These are phyloP conservation scores for Cataglyphis cursor DNA, from an alignment of 2,888 invertebrate species.

Conservation along the genomic window DNA sequence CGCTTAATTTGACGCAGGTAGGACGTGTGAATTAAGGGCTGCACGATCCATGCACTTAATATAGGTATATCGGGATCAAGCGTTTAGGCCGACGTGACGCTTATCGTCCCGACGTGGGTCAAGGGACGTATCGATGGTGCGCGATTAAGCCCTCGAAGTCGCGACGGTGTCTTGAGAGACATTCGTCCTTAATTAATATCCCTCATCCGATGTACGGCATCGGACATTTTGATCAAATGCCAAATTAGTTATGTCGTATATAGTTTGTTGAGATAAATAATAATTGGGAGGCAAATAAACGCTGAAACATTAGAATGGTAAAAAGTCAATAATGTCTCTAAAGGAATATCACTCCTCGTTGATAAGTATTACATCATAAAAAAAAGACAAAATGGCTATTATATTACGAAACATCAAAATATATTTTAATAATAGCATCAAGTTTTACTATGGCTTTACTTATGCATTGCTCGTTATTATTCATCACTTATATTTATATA, in stretches of 20 bases:
- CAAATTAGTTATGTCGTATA: constrained; percentile 33
- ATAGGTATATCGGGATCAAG: constrained; percentile 81
- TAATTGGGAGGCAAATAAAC: neutral
- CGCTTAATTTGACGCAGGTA: constrained; percentile 74
- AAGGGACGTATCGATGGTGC: constrained; percentile 77
- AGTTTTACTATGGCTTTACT: neutral
- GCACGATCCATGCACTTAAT: constrained; percentile 83
- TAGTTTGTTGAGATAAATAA: constrained; percentile 6
- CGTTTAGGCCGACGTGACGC: constrained; percentile 72
- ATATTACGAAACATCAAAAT: constrained; percentile 10
- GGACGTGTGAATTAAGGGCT: constrained; percentile 71
- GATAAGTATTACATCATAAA: neutral
- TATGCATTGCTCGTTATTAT: neutral
- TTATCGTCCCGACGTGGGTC: constrained; percentile 74
- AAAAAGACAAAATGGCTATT: neutral
- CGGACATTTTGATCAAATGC: constrained; percentile 14
- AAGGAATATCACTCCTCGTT: neutral
- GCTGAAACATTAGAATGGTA: neutral
- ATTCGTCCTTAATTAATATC: constrained; percentile 82
- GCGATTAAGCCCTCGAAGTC: constrained; percentile 82
- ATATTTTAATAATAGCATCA: neutral
- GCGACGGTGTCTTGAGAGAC: constrained; percentile 84
- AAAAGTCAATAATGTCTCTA: neutral
- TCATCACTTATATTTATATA: neutral
- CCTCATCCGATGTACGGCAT: constrained; percentile 19